Evolutionary conservation across 2,113 vertebrate species (phyloP), one percentile per base, ranked within the genome.

Genomic region (Paracyprichromis sp.): DNA sequence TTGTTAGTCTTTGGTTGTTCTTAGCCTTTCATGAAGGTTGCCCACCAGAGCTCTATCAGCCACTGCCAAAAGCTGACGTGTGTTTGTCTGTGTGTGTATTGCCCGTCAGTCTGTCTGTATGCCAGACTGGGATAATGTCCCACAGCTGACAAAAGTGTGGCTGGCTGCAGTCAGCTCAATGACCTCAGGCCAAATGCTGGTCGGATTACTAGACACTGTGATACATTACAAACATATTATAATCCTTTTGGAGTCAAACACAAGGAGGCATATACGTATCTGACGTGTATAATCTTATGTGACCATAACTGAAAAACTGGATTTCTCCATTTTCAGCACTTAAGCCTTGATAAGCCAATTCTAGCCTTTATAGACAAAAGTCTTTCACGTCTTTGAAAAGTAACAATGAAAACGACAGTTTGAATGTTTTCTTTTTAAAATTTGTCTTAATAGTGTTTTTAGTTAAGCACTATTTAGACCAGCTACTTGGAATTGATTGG

Each of bases 71-170:
- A 24, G 24, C 83, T 66, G 13, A 79, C 26, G 6, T 19, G 73
- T 26, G 14, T 38, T 9, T 24, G 52, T 16, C 43, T 38, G 54
- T 83, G 57, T 80, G 47, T 80, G 71, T 79, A 0, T 59, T 80
- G 79, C 31, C 57, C 59, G n/a, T 86, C 54, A 16, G 82, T 45
- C 53, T 9, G 29, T 56, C 52, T 5, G 24, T 12, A 9, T 82
- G 90, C 84, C 91, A 86, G 76, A 76, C 73, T 86, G 88, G 86
- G 81, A 47, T 2, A 14, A 26, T 17, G 80, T 84, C 83, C 61
- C 19, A 6, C 86, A 69, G 85, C 82, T 83, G 38, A 83, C 26
- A 81, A 40, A 29, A 56, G 36, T 4, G 73, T 19, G 71, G 80
- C 88, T 80, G 80, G 79, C 43, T 38, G 79, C 54, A 61, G 54